These are phyloP conservation scores for Euborellia annulipes DNA, from an alignment of 1,140 invertebrate species.

Conservation along the genomic window DNA sequence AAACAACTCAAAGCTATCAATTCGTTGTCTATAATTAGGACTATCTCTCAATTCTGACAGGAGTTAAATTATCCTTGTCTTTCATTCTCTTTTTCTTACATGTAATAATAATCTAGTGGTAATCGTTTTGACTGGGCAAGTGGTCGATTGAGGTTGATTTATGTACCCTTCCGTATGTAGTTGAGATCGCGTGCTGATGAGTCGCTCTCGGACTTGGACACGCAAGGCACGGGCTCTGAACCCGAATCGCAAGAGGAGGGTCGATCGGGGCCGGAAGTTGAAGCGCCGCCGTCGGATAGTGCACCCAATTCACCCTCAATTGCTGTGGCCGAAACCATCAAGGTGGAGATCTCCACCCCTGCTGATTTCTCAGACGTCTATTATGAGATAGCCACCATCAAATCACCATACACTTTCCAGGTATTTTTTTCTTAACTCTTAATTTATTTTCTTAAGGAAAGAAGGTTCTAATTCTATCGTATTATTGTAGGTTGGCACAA, in stretches of 20 bases:
- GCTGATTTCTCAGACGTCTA: constrained; percentile 67
- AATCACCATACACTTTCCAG: constrained; percentile 76
- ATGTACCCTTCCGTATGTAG: too few relatives aligned
- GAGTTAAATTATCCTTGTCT: too few relatives aligned
- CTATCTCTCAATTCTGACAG: too few relatives aligned
- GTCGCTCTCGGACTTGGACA: constrained; percentile 36
- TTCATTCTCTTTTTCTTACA: too few relatives aligned
- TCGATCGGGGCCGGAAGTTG: constrained; percentile 10
- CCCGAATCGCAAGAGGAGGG: constrained; percentile 24
- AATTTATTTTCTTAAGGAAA: background rate
- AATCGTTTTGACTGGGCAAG: too few relatives aligned
- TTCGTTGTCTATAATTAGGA: too few relatives aligned
- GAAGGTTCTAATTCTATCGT: too few relatives aligned
- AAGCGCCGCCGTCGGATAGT: constrained; percentile 21
- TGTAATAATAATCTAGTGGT: too few relatives aligned
- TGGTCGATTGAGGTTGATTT: too few relatives aligned
- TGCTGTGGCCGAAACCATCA: constrained; percentile 47
- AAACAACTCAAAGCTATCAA: too few relatives aligned
- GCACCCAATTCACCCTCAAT: constrained; percentile 30
- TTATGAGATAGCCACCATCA: constrained; percentile 76
- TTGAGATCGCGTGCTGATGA: too few relatives aligned
- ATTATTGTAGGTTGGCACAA: constrained; percentile 55
- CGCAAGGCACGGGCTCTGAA: constrained; percentile 41
- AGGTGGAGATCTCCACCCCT: constrained; percentile 72
- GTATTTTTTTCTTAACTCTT: constrained; percentile 27